Evolutionary conservation across 2,888 invertebrate genomes (phyloP).

Genomic region (Pharmacophagus antenor): DNA sequence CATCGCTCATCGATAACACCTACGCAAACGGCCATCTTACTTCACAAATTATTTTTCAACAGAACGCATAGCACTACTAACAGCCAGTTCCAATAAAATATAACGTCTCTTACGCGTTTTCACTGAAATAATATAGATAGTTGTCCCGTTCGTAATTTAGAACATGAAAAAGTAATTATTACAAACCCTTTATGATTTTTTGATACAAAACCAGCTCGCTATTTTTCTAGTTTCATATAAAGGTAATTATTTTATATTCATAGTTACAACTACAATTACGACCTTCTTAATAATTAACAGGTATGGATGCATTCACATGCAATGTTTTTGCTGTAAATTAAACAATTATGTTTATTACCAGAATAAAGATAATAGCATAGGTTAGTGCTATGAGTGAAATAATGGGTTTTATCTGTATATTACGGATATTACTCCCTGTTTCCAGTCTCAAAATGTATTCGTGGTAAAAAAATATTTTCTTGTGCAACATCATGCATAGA

Average conservation of each 20-base stretch:
- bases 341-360: neutral
- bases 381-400: neutral
- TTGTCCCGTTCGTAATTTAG: neutral
- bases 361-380: neutral
- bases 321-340: neutral
- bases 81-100: conserved; percentile 27
- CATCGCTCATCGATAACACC: conserved; percentile 97
- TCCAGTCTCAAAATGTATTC: neutral
- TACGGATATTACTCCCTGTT: neutral
- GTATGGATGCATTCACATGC: neutral
- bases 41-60: conserved; percentile 13
- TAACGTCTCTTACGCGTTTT: neutral
- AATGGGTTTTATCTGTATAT: neutral
- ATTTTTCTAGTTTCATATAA: neutral
- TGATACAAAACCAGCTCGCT: neutral
- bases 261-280: neutral
- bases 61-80: neutral
- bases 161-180: no score
- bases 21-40: conserved; percentile 50
- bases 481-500: conserved; percentile 26
- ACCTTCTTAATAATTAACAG: neutral
- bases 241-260: neutral
- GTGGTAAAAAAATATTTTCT: neutral
- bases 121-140: neutral
- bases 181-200: no score